Base-by-base conservation (phyloP, 2,113 vertebrate species). In the Porphyrio hochstetteri region DNA sequence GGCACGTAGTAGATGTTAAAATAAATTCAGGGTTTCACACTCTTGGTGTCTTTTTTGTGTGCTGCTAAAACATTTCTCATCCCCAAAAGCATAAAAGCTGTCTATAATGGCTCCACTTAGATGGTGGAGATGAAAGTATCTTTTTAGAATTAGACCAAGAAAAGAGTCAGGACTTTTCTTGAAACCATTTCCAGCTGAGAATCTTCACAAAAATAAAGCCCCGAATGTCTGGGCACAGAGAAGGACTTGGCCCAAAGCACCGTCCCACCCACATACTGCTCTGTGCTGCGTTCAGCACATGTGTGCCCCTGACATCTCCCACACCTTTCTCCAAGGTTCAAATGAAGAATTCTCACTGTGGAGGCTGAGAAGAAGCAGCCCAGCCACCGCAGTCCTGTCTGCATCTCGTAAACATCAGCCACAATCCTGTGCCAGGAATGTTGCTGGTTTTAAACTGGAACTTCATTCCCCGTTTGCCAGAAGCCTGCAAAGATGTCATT, bases 151-250 rank as follows among this genome's bases (percentile, higher is more conserved):
- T 14, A 33, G 59, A 33, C 6, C 57, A 69, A 42, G 33, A 16
- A 48, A 70, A 38, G 0, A 5, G 52, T 4, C 28, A 8, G 18
- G 57, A 17, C 52, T 64, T 60, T 77, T 72, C 63, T 59, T 27
- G 29, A 35, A 63, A 61, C 8, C 2, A 80, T 14, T 50, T 55
- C 83, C 91, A 95, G 88, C 64, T 57, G 64, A 70, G 50, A 27
- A 10, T 52, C 79, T 61, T 63, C 70, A 31, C 35, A 52, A 44
- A 46, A 71, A 3, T 19, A 42, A 63, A 63, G 57, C 72, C 36
- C 4, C 0, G 0, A 69, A 2, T 17, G 27, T 13, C 18, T 5
- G 4, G 55, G 40, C 72, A 61, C 44, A 7, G 0, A 6, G 57
- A 14, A 87, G 77, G 77, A 35, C 52, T 70, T 52, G 13, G 24